Percentiles rank a stretch among this genome's conserved stretches.
These are phyloP conservation scores for Parnassius orleans DNA, from an alignment of 2,888 invertebrate species.

Conservation along the genomic window DNA sequence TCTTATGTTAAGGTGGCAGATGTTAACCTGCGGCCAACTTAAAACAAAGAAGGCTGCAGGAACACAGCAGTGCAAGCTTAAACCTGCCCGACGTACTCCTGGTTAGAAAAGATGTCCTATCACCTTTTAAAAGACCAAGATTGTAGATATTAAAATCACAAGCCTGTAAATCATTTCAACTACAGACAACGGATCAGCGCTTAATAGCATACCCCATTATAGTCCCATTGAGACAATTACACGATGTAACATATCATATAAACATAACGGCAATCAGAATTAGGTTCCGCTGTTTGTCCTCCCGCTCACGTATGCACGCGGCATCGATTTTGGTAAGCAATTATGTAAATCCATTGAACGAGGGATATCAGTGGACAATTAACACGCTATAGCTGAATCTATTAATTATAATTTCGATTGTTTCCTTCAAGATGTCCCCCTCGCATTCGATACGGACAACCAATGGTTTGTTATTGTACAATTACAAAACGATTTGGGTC, in stretches of 20 bases:
- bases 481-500: too few species aligned
- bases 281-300: conserved; percentile 8
- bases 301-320: conserved; percentile 33
- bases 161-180: too few species aligned
- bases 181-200: too few species aligned
- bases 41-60: too few species aligned
- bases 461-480: conserved; percentile 7
- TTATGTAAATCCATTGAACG: conserved; percentile 36
- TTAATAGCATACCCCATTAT: too few species aligned
- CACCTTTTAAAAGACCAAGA: too few species aligned
- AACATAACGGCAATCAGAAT: conserved; percentile 19
- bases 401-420: conserved; percentile 16
- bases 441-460: conserved; percentile 1
- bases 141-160: too few species aligned
- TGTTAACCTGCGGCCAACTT: too few species aligned
- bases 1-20: too few species aligned
- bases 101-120: too few species aligned
- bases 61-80: too few species aligned
- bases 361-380: conserved; percentile 13
- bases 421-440: conserved; percentile 9
- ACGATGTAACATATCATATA: not conserved
- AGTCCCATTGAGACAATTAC: not conserved
- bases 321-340: conserved; percentile 37
- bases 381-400: conserved; percentile 18
- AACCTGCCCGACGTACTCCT: too few species aligned